Percentiles rank a stretch among this genome's conserved stretches.
Conservation (phyloP, 2,888 invertebrate species). For the Eilema depressum region DNA sequence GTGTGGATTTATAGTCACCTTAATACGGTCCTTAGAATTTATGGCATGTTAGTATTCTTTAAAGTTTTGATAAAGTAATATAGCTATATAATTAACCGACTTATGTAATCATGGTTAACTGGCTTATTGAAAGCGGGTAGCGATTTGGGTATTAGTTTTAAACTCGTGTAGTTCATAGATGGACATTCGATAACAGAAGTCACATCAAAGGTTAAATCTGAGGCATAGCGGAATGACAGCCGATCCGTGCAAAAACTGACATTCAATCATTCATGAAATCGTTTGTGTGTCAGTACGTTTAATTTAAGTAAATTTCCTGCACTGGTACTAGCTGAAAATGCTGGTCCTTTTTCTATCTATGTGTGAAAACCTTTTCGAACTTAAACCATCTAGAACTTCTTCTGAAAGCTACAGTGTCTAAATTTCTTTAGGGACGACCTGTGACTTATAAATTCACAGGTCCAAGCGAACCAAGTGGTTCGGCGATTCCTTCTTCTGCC, state of each 20-base stretch:
- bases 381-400: too few species aligned
- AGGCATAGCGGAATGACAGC: background rate
- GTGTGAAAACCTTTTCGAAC: too few species aligned
- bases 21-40: slow-evolving; percentile 45
- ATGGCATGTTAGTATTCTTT: slow-evolving; percentile 41
- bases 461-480: too few species aligned
- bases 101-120: slow-evolving; percentile 10
- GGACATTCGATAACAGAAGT: slow-evolving; percentile 1
- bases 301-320: too few species aligned
- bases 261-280: background rate
- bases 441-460: too few species aligned
- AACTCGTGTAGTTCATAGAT: background rate
- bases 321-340: too few species aligned
- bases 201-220: background rate
- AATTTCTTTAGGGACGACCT: too few species aligned
- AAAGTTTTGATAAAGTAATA: slow-evolving; percentile 40
- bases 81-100: slow-evolving; percentile 30
- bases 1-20: slow-evolving; percentile 34
- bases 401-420: too few species aligned
- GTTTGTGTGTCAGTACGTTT: too few species aligned
- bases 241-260: slow-evolving; percentile 1
- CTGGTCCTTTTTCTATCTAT: too few species aligned
- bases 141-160: background rate
- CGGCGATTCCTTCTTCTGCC: too few species aligned
- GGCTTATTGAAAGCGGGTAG: slow-evolving; percentile 20